Percentiles rank a stretch among this genome's conserved stretches.
Evolutionary conservation across 2,113 vertebrate species (phyloP).

Genomic region (Sturnira hondurensis): DNA sequence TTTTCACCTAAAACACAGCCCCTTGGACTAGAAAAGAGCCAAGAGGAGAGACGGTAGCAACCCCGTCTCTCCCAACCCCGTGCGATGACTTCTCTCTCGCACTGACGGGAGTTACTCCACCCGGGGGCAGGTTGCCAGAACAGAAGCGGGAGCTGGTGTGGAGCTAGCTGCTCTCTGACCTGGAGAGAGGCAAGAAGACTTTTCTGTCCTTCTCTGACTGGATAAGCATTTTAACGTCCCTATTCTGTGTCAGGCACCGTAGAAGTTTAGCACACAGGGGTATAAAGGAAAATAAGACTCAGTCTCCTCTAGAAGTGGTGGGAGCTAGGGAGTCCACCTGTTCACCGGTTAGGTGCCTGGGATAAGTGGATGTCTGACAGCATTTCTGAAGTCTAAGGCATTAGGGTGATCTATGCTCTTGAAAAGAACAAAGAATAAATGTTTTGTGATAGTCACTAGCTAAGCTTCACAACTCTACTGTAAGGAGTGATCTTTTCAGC

Average conservation of each 20-base stretch:
- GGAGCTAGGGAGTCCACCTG: no score
- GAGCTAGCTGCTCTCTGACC: fast-evolving
- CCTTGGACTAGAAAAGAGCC: background rate
- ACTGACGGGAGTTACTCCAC: background rate
- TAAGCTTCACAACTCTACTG: background rate
- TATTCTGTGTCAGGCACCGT: background rate
- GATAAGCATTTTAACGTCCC: background rate
- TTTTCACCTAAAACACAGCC: background rate
- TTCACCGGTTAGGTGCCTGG: background rate
- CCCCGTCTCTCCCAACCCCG: fast-evolving
- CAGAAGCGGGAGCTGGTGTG: no score
- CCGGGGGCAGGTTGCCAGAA: no score
- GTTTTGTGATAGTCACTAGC: background rate
- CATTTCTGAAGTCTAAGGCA: background rate
- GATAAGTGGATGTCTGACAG: background rate
- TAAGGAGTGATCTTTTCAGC: background rate
- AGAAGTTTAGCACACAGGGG: background rate
- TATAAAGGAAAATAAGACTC: background rate
- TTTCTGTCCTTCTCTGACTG: background rate
- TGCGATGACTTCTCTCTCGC: fast-evolving
- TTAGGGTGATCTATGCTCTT: background rate
- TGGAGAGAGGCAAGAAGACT: background rate
- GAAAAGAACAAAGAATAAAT: background rate
- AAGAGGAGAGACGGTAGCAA: background rate
- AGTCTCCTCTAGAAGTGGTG: background rate